A percentile compares a stretch with the other conserved stretches of the same genome.
phyloP scores from a whole-genome alignment of 2,888 invertebrate species.

The Leptothorax acervorum region DNA sequence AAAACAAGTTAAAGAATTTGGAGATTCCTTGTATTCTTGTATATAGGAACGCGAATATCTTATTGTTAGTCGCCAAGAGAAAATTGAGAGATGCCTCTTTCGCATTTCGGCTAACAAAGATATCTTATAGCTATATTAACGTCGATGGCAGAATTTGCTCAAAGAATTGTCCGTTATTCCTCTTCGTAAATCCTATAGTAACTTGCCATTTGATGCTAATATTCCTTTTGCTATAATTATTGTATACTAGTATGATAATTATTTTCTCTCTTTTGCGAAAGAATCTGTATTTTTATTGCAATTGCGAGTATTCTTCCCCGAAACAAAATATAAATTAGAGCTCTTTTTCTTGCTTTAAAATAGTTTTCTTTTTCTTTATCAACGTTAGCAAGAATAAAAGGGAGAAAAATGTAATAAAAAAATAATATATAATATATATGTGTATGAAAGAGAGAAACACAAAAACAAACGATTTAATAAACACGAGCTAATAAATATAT shows the following conservation, averaged over 20 bases:
- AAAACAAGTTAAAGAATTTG: neutral
- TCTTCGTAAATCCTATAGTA: neutral
- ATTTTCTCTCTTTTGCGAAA: neutral
- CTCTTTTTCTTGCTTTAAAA: neutral
- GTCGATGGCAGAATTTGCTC: neutral
- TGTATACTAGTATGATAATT: neutral
- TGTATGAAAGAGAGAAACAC: neutral
- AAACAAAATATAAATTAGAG: slow-evolving; percentile 3
- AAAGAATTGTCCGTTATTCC: neutral
- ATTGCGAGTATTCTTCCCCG: slow-evolving; percentile 1
- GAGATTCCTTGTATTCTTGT: neutral
- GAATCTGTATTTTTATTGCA: slow-evolving; percentile 23
- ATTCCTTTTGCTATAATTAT: neutral
- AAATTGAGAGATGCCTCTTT: neutral
- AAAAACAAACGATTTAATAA: neutral
- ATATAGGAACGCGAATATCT: neutral
- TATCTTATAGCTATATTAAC: neutral
- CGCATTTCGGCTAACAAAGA: neutral
- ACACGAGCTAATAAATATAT: neutral
- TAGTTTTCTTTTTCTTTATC: neutral
- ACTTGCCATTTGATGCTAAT: neutral
- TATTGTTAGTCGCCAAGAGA: neutral
- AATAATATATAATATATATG: too few relatives aligned
- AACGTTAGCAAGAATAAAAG: neutral
- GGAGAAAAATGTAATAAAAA: neutral